Evolutionary conservation across 2,797 vertebrate genomes (phyloP).

Genomic region (Eutrigla gurnardus): DNA sequence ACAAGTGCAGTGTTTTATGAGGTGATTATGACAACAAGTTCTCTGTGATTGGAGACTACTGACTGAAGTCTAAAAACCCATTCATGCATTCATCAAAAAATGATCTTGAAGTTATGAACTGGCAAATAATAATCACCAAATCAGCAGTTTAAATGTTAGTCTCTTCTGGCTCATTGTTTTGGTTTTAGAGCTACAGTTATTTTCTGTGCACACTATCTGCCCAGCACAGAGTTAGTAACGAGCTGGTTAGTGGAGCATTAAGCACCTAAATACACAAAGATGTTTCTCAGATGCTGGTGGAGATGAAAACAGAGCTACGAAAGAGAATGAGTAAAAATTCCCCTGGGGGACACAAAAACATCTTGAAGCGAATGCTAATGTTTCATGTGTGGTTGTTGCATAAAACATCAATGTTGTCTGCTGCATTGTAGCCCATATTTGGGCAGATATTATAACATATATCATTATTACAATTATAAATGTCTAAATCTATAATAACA

Average conservation of each 20-base stretch:
- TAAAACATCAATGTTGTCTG: neutral
- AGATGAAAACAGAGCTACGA: neutral
- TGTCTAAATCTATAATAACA: constrained; percentile 4
- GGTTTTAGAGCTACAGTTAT: neutral
- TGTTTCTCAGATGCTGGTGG: neutral
- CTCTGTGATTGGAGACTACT: constrained; percentile 17
- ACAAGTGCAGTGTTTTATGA: constrained; percentile 5
- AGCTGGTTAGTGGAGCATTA: neutral
- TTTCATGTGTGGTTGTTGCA: neutral
- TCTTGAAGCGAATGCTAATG: neutral
- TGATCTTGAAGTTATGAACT: constrained; percentile 14
- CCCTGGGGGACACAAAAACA: neutral
- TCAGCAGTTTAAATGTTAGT: constrained; percentile 1
- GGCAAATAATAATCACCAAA: neutral
- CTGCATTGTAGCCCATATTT: neutral
- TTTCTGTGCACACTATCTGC: neutral
- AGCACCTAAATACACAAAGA: neutral
- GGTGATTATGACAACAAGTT: constrained; percentile 19
- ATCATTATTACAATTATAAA: neutral
- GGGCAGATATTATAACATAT: neutral
- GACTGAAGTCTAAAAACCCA: constrained; percentile 29
- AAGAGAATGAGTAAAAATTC: neutral
- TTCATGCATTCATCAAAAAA: constrained; percentile 12
- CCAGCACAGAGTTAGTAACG: constrained; percentile 2
- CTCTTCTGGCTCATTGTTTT: neutral